Evolutionary conservation across 1,140 invertebrate genomes (phyloP).

Genomic region (Bombus fervidus): DNA sequence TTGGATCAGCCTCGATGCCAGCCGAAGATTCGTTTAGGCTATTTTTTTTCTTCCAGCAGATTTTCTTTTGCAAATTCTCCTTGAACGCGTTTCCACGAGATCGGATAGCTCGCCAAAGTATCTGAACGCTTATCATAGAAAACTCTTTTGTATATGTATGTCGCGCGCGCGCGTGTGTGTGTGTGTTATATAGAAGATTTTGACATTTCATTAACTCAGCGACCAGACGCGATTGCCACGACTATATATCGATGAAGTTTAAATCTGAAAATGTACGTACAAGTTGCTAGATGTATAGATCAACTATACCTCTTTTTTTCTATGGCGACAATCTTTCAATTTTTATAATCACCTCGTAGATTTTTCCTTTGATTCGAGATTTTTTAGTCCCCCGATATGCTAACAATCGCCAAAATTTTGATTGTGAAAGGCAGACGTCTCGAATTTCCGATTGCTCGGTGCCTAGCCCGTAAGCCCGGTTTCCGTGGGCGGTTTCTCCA

Average conservation of each 20-base stretch:
- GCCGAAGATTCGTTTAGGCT: neutral
- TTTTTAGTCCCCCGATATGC: neutral
- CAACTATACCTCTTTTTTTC: neutral
- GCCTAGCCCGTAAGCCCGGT: neutral
- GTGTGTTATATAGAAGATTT: too few relatives aligned
- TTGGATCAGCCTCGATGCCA: constrained; percentile 5
- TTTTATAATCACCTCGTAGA: neutral
- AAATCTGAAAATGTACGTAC: too few relatives aligned
- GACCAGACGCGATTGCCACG: too few relatives aligned
- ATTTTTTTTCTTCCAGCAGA: neutral
- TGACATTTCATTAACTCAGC: too few relatives aligned
- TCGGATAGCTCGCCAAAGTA: neutral
- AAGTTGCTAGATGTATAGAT: too few relatives aligned
- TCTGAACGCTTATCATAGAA: too few relatives aligned
- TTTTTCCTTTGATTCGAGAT: neutral
- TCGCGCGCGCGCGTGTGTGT: too few relatives aligned
- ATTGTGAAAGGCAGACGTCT: neutral
- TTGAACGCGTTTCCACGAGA: neutral
- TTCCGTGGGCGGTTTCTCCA: neutral
- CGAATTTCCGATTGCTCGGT: neutral
- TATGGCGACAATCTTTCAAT: too few relatives aligned
- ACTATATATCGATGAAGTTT: too few relatives aligned
- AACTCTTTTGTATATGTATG: too few relatives aligned
- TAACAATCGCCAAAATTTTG: neutral
- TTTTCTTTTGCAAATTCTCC: too few relatives aligned